Base-by-base conservation (phyloP, 2,113 vertebrate genomes). In the Sardina pilchardus region DNA sequence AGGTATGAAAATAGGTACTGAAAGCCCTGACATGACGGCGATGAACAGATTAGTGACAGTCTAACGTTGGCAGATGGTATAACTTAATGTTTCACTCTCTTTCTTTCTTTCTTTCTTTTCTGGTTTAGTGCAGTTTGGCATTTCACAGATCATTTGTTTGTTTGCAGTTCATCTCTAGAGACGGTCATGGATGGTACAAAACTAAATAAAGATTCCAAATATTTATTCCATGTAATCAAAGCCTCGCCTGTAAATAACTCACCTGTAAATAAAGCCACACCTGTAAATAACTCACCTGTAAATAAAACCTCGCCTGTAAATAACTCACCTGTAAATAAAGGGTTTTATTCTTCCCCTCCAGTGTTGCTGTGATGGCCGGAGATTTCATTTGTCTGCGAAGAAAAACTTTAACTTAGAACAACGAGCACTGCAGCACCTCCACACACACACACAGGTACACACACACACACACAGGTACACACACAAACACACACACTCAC, bases 281-380 rank as follows among this genome's bases (percentile, higher is more conserved):
- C 39, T 42, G 39, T 42, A 42, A 42, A 42, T 42, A 42, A n/a
- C n/a, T 42, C 39, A 42, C 39, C 39, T 42, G 39, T 42, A 42
- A 42, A 42, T 42, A 42, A 42, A 2, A 39, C 1, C 83, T 95
- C 93, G 98, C 97, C 97, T 98, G 97, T 95, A 99, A 94, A 42
- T 39, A 39, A 39, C 83, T 95, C 93, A 98, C 97, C 97, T 98
- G 97, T 95, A 99, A 94, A 93, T 99, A 99, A 87, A 99, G 96
- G 36, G 98, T 99, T 93, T 98, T 98, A 91, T 99, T 99, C 91
- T 96, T 97, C 26, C 97, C 98, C 88, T 98, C 97, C 91, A 98
- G 95, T 78, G 97, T 99, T 87, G 98, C 97, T 89, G 98, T 99
- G 91, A 99, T 99, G 21, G 98, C 98, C 83, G 98, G 98, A 89